phyloP scores from a whole-genome alignment of 2,888 invertebrate species.

The Caenorhabditis macrosperma region DNA sequence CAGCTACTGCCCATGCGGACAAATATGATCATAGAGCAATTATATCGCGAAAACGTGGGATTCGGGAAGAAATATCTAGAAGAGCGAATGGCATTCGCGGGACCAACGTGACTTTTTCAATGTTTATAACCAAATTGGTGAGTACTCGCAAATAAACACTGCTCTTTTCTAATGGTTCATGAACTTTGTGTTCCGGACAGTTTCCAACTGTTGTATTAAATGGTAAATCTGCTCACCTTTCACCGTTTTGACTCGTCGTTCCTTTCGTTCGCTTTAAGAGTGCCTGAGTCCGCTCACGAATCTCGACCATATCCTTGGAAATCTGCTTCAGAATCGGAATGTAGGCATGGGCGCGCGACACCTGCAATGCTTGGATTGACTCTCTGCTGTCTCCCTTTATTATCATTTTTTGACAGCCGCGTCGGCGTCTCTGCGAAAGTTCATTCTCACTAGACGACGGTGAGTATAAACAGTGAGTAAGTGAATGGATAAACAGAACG shows the following conservation, averaged over 20 bases:
- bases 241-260: neutral
- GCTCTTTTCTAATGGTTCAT: neutral
- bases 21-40: neutral
- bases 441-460: slow-evolving; percentile 24
- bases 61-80: neutral
- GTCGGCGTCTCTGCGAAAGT: neutral
- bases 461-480: slow-evolving; percentile 49
- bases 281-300: slow-evolving; percentile 47
- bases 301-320: slow-evolving; percentile 58
- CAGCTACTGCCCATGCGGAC: too few species aligned
- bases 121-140: neutral
- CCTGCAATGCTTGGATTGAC: slow-evolving; percentile 25
- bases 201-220: neutral
- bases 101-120: neutral
- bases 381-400: slow-evolving; percentile 13
- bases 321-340: slow-evolving; percentile 51
- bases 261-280: slow-evolving; percentile 25
- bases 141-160: neutral
- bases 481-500: slow-evolving; percentile 47
- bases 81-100: neutral
- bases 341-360: slow-evolving; percentile 44
- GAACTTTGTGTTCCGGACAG: neutral
- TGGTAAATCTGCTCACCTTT: neutral
- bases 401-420: slow-evolving; percentile 42
- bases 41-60: too few species aligned